Evolutionary conservation across 1,140 invertebrate genomes (phyloP).

Genomic region (Drosophila funebris): DNA sequence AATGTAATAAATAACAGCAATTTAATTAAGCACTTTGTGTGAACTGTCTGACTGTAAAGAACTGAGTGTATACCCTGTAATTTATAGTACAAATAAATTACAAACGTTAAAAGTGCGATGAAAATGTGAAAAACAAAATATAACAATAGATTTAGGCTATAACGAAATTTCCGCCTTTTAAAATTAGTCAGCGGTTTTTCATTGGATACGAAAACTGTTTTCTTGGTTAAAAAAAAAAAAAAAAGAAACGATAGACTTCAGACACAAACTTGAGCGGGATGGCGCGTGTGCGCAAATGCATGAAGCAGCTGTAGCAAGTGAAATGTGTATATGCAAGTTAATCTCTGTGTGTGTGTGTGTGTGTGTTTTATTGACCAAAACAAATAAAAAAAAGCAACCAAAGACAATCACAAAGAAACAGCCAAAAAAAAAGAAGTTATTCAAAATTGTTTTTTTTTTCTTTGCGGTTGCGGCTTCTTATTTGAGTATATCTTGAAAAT

Average conservation of each 20-base stretch:
- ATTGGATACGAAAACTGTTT: slow-evolving; percentile 5
- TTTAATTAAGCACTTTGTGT: background rate
- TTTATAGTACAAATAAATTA: background rate
- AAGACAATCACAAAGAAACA: slow-evolving; percentile 26
- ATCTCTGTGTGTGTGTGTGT: slow-evolving; percentile 11
- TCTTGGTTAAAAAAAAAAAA: slow-evolving; percentile 12
- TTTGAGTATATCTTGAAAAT: slow-evolving; percentile 5
- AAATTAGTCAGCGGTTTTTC: slow-evolving; percentile 17
- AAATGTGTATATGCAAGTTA: slow-evolving; percentile 17
- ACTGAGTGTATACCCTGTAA: background rate
- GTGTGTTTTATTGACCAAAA: slow-evolving; percentile 42
- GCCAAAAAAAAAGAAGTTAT: slow-evolving; percentile 44
- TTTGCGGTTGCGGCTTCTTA: slow-evolving; percentile 24
- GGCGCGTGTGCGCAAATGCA: slow-evolving; percentile 56
- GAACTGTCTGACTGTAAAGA: background rate
- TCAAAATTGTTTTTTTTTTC: slow-evolving; percentile 32
- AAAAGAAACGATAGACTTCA: slow-evolving; percentile 67
- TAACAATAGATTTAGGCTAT: slow-evolving; percentile 3
- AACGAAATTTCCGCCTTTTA: slow-evolving; percentile 31
- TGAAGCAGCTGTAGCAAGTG: slow-evolving; percentile 48
- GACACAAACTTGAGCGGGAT: slow-evolving; percentile 64
- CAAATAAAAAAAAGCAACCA: slow-evolving; percentile 24
- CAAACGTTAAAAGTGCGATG: background rate
- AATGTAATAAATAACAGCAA: slow-evolving; percentile 1
- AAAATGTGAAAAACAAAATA: background rate